Evolutionary conservation across 1,140 invertebrate genomes (phyloP), one percentile per base, ranked within the genome.

Genomic region (Aradophagus sp.): DNA sequence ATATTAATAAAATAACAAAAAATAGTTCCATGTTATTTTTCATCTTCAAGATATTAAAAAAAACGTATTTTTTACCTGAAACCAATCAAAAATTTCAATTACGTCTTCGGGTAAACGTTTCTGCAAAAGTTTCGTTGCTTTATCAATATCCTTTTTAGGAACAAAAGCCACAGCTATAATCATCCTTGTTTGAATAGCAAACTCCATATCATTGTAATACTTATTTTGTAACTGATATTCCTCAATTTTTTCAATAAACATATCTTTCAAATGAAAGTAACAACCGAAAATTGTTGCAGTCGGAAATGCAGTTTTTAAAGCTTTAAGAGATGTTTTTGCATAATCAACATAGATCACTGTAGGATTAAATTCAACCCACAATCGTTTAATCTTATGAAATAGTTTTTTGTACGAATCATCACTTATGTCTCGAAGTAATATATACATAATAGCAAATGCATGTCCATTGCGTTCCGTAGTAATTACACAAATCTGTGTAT

Each of bases 401-500:
- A 69, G 12, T 10, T 50, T 48, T 27, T 13, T 19, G 12, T 8
- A 69, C 0, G 58, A 19, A 20, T 47, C 38, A 15, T 50, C 31
- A 2, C 17, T 38, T 6, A 3, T 34, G 10, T 62, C n/a, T 17
- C 39, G 44, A 14, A 58, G 12, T 26, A 63, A 34, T 3, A 45
- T 13, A 6, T 59, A 63, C 45, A 70, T 35, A 8, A 52, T 19
- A 19, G 16, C 13, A 8, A 58, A 62, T 1, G 34, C 8, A 35
- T 19, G 58, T 1, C 7, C 20, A n/a, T 52, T 29, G 0, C 67
- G 19, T 41, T 70, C 58, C 6, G n/a, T 45, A 5, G 53, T 50
- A 15, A 70, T 70, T 2, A 70, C 39, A 47, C 53, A 70, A 26
- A 70, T 45, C 16, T 70, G 50, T 1, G 44, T 45, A 41, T 38